These are phyloP conservation scores for Rhegmatorhina hoffmannsi DNA, from an alignment of 2,113 vertebrate genomes.

Conservation along the genomic window DNA sequence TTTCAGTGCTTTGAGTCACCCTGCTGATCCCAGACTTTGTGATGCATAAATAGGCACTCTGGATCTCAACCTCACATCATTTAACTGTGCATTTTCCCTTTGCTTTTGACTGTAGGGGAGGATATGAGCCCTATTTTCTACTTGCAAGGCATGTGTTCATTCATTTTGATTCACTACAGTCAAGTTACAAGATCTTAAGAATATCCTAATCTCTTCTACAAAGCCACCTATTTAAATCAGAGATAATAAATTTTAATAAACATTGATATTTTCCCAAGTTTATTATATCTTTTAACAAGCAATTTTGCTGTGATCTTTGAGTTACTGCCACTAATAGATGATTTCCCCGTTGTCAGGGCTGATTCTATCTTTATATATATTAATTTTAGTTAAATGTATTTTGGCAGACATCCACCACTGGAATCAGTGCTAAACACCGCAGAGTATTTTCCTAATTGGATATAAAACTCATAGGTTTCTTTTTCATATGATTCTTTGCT, in stretches of 20 bases:
- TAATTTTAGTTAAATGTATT: slow-evolving; percentile 49
- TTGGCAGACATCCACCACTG: slow-evolving; percentile 44
- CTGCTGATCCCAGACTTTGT: background rate
- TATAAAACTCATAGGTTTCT: background rate
- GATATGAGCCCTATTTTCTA: background rate
- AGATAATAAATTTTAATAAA: slow-evolving; percentile 36
- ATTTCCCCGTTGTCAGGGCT: slow-evolving; percentile 35
- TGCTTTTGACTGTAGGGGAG: background rate
- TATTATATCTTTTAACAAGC: slow-evolving; percentile 47
- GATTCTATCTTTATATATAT: slow-evolving; percentile 38
- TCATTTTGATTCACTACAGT: background rate
- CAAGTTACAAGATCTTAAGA: background rate
- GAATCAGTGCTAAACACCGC: background rate
- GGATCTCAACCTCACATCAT: background rate
- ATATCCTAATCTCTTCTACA: slow-evolving; percentile 1
- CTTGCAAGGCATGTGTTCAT: background rate
- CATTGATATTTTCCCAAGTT: background rate
- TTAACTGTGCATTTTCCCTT: background rate
- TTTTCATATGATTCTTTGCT: slow-evolving; percentile 26
- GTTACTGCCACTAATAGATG: slow-evolving; percentile 51
- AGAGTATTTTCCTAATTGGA: slow-evolving; percentile 40
- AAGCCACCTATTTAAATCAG: slow-evolving; percentile 32
- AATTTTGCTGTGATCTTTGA: slow-evolving; percentile 48
- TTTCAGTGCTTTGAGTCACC: background rate
- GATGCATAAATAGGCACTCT: background rate